Evolutionary conservation across 2,888 invertebrate species (phyloP), one percentile per base, ranked within the genome.

Genomic region (Synanthedon andrenaeformis): DNA sequence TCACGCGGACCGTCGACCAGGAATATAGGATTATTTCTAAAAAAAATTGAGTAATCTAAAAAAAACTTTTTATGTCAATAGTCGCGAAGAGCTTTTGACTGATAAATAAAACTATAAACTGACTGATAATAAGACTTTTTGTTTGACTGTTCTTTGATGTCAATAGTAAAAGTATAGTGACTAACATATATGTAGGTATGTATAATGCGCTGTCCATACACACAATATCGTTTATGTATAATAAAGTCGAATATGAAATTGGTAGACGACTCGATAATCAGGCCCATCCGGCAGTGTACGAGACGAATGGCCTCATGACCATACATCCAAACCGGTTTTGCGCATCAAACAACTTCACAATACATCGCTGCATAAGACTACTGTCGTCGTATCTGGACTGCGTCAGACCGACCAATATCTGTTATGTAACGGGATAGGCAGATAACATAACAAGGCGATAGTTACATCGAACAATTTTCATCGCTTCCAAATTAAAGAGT

Each of bases 181-280:
- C 4, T 23, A 28, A 6, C 8, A 28, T 28, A 8, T 28, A 8
- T 28, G 28, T 28, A 8, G 1, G 35, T 35, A 35, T 35, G 35
- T 35, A 35, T 3, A 35, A 35, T 35, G 35, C 10, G 10, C 35
- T 35, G 35, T 35, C 35, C 35, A 35, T 35, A 23, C 23, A 23
- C 4, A 23, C 23, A 5, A 23, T 23, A 35, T 35, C 35, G 35
- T 13, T 11, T 45, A 12, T n/a, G n/a, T n/a, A n/a, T 45, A 45
- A 45, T n/a, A 13, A 6, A 13, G 8, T 45, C n/a, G 45, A 65
- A 66, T 65, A 35, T 60, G 63, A 67, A 67, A 72, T 72, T 71
- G 61, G 58, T 59, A 61, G 61, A 66, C 23, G 67, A 67, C 63
- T 65, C 66, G 67, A 74, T 76, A 76, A 80, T 77, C 66, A 65